Evolutionary conservation across 2,888 invertebrate genomes (phyloP), one percentile per base, ranked within the genome.

Genomic region (Apomyelois bistriatella): DNA sequence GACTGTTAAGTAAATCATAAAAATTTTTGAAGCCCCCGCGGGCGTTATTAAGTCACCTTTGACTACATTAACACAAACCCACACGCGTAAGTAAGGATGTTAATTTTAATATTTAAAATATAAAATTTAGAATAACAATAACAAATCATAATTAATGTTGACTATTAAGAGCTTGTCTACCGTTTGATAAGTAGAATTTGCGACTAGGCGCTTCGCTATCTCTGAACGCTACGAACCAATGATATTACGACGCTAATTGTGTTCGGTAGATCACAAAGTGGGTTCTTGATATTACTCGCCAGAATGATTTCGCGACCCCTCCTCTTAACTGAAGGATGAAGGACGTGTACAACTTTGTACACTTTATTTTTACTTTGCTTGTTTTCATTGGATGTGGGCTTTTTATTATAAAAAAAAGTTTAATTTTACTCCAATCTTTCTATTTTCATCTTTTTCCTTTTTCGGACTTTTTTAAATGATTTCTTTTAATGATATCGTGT

Each of bases 41-140:
- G 56, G 57, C 58, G 57, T 56, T 57, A 56, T 55, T 58, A 58
- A 48, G 69, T 70, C 69, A 67, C 66, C 67, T 64, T 61, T 56
- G 70, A 86, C 88, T 84, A 72, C 88, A 87, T 83, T 77, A 72
- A 87, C 88, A 87, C 88, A 88, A 87, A 88, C 87, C 88, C 86
- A 88, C 89, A 86, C 85, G 88, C 80, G 82, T 85, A 76, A 72
- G 59, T 79, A 75, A 80, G 79, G 58, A 75, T 64, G 65, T 70
- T 75, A 71, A 69, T 68, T 68, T 71, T 70, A 68, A 70, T 66
- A 64, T 57, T 57, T 66, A 66, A 72, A 60, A 56, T 60, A 59
- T 59, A 59, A 58, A 63, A 58, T 61, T 59, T 70, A 73, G 65
- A 65, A 37, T 68, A 65, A 69, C 62, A 59, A 60, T 65, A 69